Evolutionary conservation across 2,797 vertebrate genomes (phyloP).

Genomic region (Bradypus variegatus): DNA sequence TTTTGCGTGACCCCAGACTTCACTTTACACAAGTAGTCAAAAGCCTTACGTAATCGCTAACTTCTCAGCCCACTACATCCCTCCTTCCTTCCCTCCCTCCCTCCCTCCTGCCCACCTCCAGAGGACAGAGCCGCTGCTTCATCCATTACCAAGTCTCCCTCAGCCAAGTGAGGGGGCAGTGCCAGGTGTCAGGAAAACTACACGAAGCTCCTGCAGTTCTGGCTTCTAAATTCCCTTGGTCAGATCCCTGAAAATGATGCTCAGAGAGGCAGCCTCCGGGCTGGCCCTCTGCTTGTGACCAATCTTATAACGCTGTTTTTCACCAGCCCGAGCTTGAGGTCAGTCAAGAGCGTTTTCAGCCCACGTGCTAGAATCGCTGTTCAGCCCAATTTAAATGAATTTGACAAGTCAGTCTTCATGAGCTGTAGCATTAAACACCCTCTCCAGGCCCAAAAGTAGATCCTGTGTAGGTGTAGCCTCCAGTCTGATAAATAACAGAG

Average conservation of each 20-base stretch:
- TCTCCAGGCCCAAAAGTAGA: conserved; percentile 56
- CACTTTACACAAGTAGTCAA: neutral
- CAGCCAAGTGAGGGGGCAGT: neutral
- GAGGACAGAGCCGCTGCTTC: neutral
- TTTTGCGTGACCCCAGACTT: neutral
- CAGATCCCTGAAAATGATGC: neutral
- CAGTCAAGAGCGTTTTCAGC: neutral
- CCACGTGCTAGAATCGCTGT: neutral
- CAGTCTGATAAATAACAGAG: conserved; percentile 46
- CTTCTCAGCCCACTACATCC: neutral
- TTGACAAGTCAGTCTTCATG: conserved; percentile 33
- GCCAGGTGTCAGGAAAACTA: neutral
- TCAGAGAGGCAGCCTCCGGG: neutral
- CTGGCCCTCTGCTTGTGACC: neutral
- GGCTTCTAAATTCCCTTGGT: neutral
- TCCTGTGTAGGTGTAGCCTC: conserved; percentile 52
- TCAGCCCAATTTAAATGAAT: conserved; percentile 1
- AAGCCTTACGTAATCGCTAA: neutral
- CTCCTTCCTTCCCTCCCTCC: neutral
- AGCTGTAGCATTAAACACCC: conserved; percentile 43
- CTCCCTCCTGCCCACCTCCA: neutral
- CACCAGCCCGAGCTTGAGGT: neutral
- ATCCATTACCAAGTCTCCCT: neutral
- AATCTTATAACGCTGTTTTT: neutral
- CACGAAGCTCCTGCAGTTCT: neutral